Percentiles rank a stretch among this genome's conserved stretches.
phyloP scores from a whole-genome alignment of 2,113 vertebrate genomes.

The Bos indicus region DNA sequence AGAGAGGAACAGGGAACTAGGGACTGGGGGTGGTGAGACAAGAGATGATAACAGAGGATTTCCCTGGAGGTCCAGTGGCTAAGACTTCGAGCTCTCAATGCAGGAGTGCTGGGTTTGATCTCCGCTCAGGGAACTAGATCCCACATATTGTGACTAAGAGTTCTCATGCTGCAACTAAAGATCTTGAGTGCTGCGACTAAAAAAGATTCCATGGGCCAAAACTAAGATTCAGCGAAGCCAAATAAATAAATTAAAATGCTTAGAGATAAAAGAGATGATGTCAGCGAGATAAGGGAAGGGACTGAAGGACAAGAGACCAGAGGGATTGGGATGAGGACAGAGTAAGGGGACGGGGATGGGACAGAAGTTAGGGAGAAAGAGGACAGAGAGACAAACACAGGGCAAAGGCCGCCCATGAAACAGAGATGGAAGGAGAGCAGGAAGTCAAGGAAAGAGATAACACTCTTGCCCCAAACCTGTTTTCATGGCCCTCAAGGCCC shows the following conservation, averaged over 20 bases:
- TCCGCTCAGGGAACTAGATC: neutral
- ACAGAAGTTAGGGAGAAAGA: neutral
- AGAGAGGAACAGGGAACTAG: neutral
- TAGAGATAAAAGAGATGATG: neutral
- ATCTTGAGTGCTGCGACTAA: neutral
- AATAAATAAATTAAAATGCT: neutral
- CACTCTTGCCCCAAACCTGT: neutral
- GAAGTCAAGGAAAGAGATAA: neutral
- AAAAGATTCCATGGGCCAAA: neutral
- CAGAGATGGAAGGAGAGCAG: neutral
- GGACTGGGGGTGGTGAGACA: neutral
- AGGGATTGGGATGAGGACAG: neutral
- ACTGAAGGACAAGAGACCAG: neutral
- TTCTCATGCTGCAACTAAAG: neutral
- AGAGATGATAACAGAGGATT: neutral
- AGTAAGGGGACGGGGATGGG: neutral
- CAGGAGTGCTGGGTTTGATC: neutral
- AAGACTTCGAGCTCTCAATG: neutral
- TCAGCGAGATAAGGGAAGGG: neutral
- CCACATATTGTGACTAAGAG: neutral
- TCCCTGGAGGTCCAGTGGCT: neutral
- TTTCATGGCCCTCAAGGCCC: neutral
- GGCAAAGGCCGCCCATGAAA: neutral
- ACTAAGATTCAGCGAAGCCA: neutral
- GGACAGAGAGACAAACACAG: neutral